These are phyloP conservation scores for Drosophila lutescens DNA, from an alignment of 2,888 invertebrate species.

Conservation along the genomic window DNA sequence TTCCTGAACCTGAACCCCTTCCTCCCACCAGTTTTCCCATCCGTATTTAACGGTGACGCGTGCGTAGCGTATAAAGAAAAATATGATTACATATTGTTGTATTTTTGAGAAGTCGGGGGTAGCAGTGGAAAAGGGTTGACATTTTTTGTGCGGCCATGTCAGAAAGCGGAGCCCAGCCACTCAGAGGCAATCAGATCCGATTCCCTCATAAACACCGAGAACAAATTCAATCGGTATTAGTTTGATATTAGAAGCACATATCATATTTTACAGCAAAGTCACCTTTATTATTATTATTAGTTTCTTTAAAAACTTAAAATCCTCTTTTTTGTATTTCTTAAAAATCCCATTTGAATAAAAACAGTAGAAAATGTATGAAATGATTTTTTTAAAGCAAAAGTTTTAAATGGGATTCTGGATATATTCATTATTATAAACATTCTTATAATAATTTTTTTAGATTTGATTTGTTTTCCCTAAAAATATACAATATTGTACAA, in stretches of 20 bases:
- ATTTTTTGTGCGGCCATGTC: conserved; percentile 32
- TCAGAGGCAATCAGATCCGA: conserved; percentile 68
- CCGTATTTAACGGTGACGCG: conserved; percentile 41
- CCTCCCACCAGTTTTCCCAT: conserved; percentile 1
- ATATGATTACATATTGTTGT: conserved; percentile 75
- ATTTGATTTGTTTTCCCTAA: too few relatives aligned
- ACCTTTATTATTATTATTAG: too few relatives aligned
- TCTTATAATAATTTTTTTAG: too few relatives aligned
- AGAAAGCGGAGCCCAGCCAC: conserved; percentile 50
- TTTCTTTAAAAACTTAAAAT: too few relatives aligned
- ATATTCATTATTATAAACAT: too few relatives aligned
- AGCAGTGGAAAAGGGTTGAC: conserved; percentile 69
- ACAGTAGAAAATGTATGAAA: too few relatives aligned
- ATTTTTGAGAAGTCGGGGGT: conserved; percentile 28
- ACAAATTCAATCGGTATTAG: neutral
- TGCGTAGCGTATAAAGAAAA: conserved; percentile 61
- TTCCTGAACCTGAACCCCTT: neutral
- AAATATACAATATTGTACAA: too few relatives aligned
- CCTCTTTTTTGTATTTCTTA: too few relatives aligned
- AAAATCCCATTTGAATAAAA: too few relatives aligned
- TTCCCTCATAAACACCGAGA: conserved; percentile 12
- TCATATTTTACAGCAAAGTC: too few relatives aligned
- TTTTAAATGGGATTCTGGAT: too few relatives aligned
- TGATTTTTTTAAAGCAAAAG: too few relatives aligned
- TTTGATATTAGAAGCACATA: neutral